Evolutionary conservation across 2,113 vertebrate genomes (phyloP), one percentile per base, ranked within the genome.

Genomic region (Rallus limicola): DNA sequence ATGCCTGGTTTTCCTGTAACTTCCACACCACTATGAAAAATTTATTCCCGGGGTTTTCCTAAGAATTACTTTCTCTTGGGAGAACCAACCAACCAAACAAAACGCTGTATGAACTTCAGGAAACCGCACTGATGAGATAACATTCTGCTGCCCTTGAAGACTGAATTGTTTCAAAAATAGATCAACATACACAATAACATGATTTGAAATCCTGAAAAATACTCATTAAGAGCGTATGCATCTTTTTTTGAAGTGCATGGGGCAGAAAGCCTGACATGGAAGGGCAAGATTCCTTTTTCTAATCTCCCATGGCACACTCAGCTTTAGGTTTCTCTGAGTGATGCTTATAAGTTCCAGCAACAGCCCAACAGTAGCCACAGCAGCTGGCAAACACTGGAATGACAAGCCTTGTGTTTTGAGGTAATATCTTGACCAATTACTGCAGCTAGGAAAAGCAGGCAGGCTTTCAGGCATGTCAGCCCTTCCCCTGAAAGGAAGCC

Each of bases 181-280:
- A 79, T 23, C 21, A 63, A 79, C 9, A 19, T 34, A 0, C 0
- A 3, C 0, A 3, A 46, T 9, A 79, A 75, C 11, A 89, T 4
- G 19, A 13, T 72, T 65, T 82, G 59, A 80, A 95, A 91, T n/a
- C 5, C 53, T 62, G 46, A 70, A 76, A 87, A 85, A 40, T 16
- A 56, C 5, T 38, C n/a, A 81, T 59, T 34, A 81, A 63, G 46
- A 48, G 17, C 12, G 33, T 18, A 38, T 17, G 19, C 23, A 19
- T 26, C 44, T 67, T 83, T 52, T 70, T 76, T 14, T 33, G 16
- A 89, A 80, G 18, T 12, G 23, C 16, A 13, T 0, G 3, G 29
- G 29, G 26, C 19, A 92, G 63, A 90, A 81, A 95, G 36, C 42
- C 29, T 40, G 48, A 24, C 14, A 33, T 5, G 8, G 55, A 70